Evolutionary conservation across 2,797 vertebrate genomes (phyloP), one percentile per base, ranked within the genome.

Genomic region (Forpus xanthops): DNA sequence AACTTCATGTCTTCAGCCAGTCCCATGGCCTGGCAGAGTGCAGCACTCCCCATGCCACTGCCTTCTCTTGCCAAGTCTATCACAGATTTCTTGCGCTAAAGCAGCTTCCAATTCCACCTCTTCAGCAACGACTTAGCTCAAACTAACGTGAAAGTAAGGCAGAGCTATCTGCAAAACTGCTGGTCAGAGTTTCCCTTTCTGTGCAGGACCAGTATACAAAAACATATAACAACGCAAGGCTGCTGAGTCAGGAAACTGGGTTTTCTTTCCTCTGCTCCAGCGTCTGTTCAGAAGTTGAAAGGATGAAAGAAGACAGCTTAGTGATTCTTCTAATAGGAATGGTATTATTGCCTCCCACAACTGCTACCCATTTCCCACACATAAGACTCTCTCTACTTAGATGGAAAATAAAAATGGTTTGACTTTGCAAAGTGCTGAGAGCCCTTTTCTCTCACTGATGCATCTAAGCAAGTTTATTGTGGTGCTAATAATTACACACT

Each of bases 111-210:
- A 2, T 18, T 25, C 50, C 42, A 65, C 0, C n/a, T 78, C 30
- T 81, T 49, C 50, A 60, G 37, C 10, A 28, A 27, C 6, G 7
- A 0, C 0, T 4, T 3, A 67, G 5, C 27, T 85, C 45, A 65
- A 85, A 68, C 5, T 39, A 23, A 52, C 6, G 27, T 24, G 65
- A 53, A 74, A 39, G 12, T 14, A 78, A 81, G 42, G 30, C 42
- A 86, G 67, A 82, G 15, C 23, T 15, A 9, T 12, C 70, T 68
- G 21, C 21, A 71, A 47, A 84, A 27, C 11, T 47, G 44, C 3
- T 53, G 42, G 24, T 56, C 31, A 20, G 66, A 81, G 9, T 18
- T n/a, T 16, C 85, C 20, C 11, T 61, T 58, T 50, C 30, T 53
- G 18, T 47, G 74, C 28, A 75, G n/a, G 4, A 45, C 24, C 27